Conservation (phyloP, 35 echinoderm and acorn worm genomes). For the Acanthaster planci region DNA sequence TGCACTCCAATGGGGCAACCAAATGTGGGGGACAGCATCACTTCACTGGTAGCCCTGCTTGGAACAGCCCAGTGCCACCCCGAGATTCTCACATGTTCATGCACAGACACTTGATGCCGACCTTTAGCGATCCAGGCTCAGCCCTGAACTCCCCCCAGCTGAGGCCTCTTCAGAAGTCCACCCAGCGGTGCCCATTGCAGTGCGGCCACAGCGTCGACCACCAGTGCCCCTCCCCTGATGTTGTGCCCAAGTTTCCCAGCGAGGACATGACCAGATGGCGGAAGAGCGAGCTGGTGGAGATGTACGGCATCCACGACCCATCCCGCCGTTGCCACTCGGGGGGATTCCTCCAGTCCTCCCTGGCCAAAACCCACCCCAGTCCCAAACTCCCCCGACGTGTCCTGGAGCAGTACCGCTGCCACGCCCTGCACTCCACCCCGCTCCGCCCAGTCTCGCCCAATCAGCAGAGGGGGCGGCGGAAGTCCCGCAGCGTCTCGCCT, state of each 20-base stretch:
- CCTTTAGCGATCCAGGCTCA: slow-evolving; percentile 11
- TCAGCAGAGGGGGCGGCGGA: slow-evolving; percentile 55
- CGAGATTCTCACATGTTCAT: not conserved
- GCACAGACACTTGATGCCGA: not conserved
- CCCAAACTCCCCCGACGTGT: slow-evolving; percentile 17
- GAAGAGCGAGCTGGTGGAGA: slow-evolving; percentile 29
- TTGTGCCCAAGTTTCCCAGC: not conserved
- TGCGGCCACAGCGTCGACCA: slow-evolving; percentile 22
- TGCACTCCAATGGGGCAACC: not conserved
- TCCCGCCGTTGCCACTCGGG: not conserved
- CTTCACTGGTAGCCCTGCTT: not conserved
- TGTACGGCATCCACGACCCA: slow-evolving; percentile 23
- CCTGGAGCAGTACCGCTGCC: slow-evolving; percentile 1
- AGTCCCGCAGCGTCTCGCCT: slow-evolving; percentile 83
- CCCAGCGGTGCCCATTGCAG: not conserved
- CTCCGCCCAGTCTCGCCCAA: not conserved
- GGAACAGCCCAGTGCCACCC: not conserved
- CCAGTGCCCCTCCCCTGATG: slow-evolving; percentile 1
- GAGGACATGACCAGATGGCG: slow-evolving; percentile 27
- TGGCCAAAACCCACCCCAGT: slow-evolving; percentile 15
- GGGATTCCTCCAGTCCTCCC: not conserved
- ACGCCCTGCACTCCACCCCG: not conserved
- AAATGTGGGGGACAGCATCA: slow-evolving; percentile 10
- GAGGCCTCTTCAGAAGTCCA: not conserved
- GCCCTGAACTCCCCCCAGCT: not conserved